Percentiles rank a stretch among this genome's conserved stretches.
Conservation (phyloP, 2,797 vertebrate species). For the Pyrocephalus nanus region DNA sequence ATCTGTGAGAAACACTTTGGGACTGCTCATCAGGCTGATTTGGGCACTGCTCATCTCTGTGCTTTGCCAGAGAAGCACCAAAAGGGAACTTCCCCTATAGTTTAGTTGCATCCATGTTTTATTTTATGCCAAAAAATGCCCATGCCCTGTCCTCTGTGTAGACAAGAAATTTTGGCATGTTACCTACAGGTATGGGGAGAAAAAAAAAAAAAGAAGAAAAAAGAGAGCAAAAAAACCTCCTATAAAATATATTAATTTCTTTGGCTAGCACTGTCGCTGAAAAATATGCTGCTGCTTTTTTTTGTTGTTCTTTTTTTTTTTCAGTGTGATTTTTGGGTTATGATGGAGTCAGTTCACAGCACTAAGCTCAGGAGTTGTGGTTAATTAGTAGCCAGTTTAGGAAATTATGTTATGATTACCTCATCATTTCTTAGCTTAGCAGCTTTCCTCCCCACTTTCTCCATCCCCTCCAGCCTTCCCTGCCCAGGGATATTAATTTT, state of each 20-base stretch:
- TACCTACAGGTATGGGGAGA: accelerated
- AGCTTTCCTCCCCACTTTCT: not conserved
- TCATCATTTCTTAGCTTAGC: conserved; percentile 38
- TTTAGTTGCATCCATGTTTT: not conserved
- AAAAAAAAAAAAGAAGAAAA: not conserved
- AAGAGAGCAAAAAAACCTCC: accelerated
- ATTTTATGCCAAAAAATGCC: not conserved
- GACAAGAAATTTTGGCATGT: not conserved
- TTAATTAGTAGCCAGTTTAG: conserved; percentile 64
- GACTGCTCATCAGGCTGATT: not conserved
- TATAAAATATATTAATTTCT: not conserved
- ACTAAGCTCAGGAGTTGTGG: conserved; percentile 18
- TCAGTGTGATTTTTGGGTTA: not conserved
- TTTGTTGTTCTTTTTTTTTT: not conserved
- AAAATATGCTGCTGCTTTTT: not conserved
- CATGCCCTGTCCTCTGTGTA: not conserved
- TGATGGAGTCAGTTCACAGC: not conserved
- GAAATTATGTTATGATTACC: conserved; percentile 63
- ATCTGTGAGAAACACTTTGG: accelerated
- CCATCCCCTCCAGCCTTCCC: not conserved
- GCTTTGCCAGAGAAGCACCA: not conserved
- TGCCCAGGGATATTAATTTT: conserved; percentile 26
- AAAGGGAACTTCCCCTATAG: not conserved
- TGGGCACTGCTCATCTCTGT: not conserved
- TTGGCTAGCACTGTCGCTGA: not conserved